Base-by-base conservation (phyloP, 1,140 invertebrate genomes). In the Drosophila auraria region DNA sequence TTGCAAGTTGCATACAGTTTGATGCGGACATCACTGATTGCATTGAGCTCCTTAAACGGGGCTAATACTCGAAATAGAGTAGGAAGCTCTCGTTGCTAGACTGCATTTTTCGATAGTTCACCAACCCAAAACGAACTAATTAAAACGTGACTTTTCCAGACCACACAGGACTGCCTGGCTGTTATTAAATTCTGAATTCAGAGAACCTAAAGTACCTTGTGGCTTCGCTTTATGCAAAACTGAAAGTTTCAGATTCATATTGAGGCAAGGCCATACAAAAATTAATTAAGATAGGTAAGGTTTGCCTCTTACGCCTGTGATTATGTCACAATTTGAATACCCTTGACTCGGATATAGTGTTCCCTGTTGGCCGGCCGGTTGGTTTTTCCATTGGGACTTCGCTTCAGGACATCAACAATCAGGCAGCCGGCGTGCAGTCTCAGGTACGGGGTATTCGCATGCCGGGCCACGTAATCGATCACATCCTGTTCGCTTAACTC, bases 351-450 rank as follows among this genome's bases (percentile, higher is more conserved):
- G 2, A 70, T 38, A 56, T 45, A 75, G 3, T 72, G 7, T 8
- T 45, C 20, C 36, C 56, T 75, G 25, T 61, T 75, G 15, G 57
- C 72, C 17, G 9, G 30, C 0, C 68, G 50, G 25, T 75, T 72
- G 2, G 57, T 93, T 87, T 95, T 95, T 7, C 94, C 94, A 23
- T 93, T 93, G 2, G 93, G 57, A 47, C 93, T 94, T 64, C 93
- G 93, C 23, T 94, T 93, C 65, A 95, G 92, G 6, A 71, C 49
- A 2, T 94, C 81, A 1, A 93, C 62, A 59, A 93, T 92, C 30
- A 84, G 68, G n/a, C 93, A 86, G 12, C 93, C 93, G 20, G 86
- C 93, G 49, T 81, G 53, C 8, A 94, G 68, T 42, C 81, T 61
- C 40, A 93, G 79, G 15, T 56, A 80, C 4, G 68, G 3, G 3